Base-by-base conservation (phyloP, 2,113 vertebrate species). In the Microtus pennsylvanicus region DNA sequence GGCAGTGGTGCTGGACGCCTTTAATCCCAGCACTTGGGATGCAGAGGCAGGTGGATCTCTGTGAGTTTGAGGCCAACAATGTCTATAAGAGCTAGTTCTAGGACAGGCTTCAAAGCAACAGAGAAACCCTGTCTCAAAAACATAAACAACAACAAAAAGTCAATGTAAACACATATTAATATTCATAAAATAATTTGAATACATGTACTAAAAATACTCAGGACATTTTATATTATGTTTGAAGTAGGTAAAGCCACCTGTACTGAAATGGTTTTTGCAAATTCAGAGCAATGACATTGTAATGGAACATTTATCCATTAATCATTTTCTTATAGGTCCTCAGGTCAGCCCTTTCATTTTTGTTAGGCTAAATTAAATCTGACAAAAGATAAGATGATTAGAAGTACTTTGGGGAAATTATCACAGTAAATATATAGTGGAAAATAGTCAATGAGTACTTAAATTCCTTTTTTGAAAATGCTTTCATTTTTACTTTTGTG, bases 281-380 rank as follows among this genome's bases (percentile, higher is more conserved):
- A 55, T 3, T 55, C 52, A 55, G 33, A 94, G 96, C 96, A 97
- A 98, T 96, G 97, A 94, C 95, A 3, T 55, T 55, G 52, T 55
- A 55, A 55, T 55, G 52, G 94, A 11, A 94, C 7, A 63, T 87
- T 89, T 94, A 97, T 55, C 89, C 97, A 55, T 92, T 94, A 94
- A 47, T 90, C 55, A 80, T n/a, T 82, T 96, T 69, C 13, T 22
- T 4, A 90, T 75, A 81, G 26, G 2, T 6, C 6, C 17, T 86
- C 7, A 22, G 50, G 87, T 63, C 3, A 14, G 91, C 74, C 30
- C 0, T 86, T 45, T 47, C 14, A 0, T 76, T 65, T 55, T 58
- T 70, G 45, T 80, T 67, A 30, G 26, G 13, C 72, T 80, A 63
- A 58, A 21, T 96, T 95, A 87, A 26, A 96, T 35, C 9, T 89